phyloP scores from a whole-genome alignment of 2,797 vertebrate species.

The Thamnophis elegans region DNA sequence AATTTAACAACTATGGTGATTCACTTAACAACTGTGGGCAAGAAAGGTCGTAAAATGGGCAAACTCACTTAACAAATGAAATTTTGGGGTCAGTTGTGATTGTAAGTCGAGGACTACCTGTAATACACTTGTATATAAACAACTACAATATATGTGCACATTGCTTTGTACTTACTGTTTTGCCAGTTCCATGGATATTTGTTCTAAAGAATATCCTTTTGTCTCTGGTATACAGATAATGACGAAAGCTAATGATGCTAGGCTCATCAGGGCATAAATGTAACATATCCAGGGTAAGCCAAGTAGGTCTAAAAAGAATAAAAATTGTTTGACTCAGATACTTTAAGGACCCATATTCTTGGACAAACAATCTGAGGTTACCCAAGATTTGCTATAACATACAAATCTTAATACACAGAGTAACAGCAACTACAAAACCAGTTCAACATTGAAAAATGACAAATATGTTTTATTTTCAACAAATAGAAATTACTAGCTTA shows the following conservation, averaged over 20 bases:
- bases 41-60: not conserved
- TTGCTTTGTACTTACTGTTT: slow-evolving; percentile 74
- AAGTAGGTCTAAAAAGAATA: slow-evolving; percentile 78
- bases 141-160: not conserved
- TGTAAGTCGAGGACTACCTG: not conserved
- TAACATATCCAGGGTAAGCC: slow-evolving; percentile 89
- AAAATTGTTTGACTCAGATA: not conserved
- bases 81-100: not conserved
- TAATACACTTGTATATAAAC: slow-evolving; percentile 25
- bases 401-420: not conserved
- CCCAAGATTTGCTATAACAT: not conserved
- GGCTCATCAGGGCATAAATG: slow-evolving; percentile 86
- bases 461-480: not conserved
- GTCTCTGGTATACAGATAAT: slow-evolving; percentile 89
- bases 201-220: slow-evolving; percentile 88
- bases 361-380: not conserved
- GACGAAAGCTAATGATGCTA: slow-evolving; percentile 85
- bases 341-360: not conserved
- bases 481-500: not conserved
- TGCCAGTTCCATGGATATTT: slow-evolving; percentile 91
- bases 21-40: not conserved
- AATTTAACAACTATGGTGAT: not conserved
- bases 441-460: not conserved
- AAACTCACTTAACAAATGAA: not conserved
- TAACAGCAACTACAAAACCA: not conserved